A percentile compares a stretch with the other conserved stretches of the same genome.
Conservation (phyloP, 2,888 invertebrate species). For the Gymnocheta viridis region DNA sequence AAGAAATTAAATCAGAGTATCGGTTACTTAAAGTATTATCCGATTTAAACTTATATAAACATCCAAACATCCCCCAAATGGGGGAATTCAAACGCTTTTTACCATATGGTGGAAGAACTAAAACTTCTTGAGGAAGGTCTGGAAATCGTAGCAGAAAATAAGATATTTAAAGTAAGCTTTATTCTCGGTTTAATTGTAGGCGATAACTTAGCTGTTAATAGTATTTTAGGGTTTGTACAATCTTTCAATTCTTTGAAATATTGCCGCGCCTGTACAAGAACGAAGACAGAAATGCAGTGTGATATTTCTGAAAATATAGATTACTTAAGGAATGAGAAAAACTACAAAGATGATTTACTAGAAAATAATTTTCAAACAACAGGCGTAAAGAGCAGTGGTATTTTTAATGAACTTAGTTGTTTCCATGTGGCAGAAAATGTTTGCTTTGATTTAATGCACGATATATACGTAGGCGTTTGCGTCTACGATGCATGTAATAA, state of each 20-base stretch:
- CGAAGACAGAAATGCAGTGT: no score
- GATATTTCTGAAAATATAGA: not conserved
- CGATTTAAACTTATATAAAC: slow-evolving; percentile 48
- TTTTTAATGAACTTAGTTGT: not conserved
- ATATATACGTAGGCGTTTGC: no score
- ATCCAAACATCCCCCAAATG: slow-evolving; percentile 32
- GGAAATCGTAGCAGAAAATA: not conserved
- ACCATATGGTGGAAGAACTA: slow-evolving; percentile 62
- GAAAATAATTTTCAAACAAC: no score
- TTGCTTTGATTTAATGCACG: not conserved
- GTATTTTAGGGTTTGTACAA: slow-evolving; percentile 12
- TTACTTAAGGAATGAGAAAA: not conserved
- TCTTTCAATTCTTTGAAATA: slow-evolving; percentile 34
- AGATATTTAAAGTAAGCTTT: no score
- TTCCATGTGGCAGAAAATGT: not conserved
- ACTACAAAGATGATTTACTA: not conserved
- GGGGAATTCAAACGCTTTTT: no score
- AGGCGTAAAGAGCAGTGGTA: no score
- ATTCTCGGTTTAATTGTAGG: not conserved
- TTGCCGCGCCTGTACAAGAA: no score
- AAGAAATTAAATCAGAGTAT: slow-evolving; percentile 58
- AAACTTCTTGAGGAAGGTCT: slow-evolving; percentile 51
- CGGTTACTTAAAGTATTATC: slow-evolving; percentile 53
- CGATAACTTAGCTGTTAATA: slow-evolving; percentile 13
- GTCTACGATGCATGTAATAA: no score